Evolutionary conservation across 2,113 vertebrate genomes (phyloP).

Genomic region (Galbula dea): DNA sequence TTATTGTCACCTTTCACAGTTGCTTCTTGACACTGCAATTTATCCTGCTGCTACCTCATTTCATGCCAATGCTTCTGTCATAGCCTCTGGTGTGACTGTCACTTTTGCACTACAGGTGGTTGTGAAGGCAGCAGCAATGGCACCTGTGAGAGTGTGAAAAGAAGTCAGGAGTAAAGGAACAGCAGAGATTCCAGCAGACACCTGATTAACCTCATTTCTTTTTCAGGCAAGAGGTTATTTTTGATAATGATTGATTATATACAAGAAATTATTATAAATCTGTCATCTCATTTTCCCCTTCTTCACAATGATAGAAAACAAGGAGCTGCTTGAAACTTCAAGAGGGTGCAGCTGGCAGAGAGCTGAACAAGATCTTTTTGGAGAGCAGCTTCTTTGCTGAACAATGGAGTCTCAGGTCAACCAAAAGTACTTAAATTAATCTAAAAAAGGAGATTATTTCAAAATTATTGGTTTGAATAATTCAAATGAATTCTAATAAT

Average conservation of each 20-base stretch:
- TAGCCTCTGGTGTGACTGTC: not conserved
- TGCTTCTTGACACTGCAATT: not conserved
- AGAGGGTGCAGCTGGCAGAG: slow-evolving; percentile 15
- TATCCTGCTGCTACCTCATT: not conserved
- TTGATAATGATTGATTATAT: not conserved
- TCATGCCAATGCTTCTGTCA: not conserved
- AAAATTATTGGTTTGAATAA: not conserved
- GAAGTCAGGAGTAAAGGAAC: not conserved
- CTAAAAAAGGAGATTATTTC: not conserved
- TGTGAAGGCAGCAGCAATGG: not conserved
- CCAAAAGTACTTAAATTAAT: not conserved
- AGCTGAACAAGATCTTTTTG: slow-evolving; percentile 15
- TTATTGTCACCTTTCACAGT: not conserved
- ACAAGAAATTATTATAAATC: not conserved
- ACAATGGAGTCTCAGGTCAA: slow-evolving; percentile 13
- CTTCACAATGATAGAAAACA: slow-evolving; percentile 1
- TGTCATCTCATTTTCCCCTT: not conserved
- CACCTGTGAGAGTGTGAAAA: not conserved
- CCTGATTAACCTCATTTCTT: not conserved
- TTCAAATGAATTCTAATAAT: not conserved
- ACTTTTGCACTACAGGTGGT: not conserved
- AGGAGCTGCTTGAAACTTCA: not conserved
- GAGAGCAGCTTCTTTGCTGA: not conserved
- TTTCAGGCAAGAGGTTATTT: not conserved
- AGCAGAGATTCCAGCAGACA: not conserved